phyloP scores from a whole-genome alignment of 2,888 invertebrate species.

The Cantharis nigra region DNA sequence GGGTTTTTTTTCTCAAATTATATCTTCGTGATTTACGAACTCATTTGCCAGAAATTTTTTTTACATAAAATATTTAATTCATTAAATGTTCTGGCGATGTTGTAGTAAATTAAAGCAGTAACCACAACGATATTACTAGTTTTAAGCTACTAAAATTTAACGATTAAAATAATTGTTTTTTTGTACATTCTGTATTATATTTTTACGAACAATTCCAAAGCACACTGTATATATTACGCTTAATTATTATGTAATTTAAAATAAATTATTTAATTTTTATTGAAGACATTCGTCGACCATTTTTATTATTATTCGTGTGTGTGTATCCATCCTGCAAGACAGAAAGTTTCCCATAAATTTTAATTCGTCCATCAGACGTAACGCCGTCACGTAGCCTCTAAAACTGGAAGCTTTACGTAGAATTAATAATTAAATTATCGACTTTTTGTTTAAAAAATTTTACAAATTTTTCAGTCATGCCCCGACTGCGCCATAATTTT shows the following conservation, averaged over 20 bases:
- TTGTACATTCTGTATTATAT: slow-evolving; percentile 52
- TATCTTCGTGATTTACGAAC: slow-evolving; percentile 25
- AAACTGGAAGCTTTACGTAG: neutral
- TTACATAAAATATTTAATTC: neutral
- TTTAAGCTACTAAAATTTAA: slow-evolving; percentile 36
- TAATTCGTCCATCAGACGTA: neutral
- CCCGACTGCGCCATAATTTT: neutral
- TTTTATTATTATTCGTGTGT: neutral
- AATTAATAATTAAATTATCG: neutral
- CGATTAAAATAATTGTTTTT: slow-evolving; percentile 31
- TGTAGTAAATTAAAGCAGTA: slow-evolving; percentile 32
- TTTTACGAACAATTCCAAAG: slow-evolving; percentile 54
- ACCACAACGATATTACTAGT: slow-evolving; percentile 47
- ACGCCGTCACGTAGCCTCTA: neutral
- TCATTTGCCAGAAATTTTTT: slow-evolving; percentile 25
- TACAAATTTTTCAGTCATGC: neutral
- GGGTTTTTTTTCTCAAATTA: slow-evolving; percentile 21
- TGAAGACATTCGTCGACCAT: neutral
- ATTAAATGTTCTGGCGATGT: slow-evolving; percentile 23
- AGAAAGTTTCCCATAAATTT: neutral
- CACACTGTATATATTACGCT: slow-evolving; percentile 51
- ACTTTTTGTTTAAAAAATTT: neutral
- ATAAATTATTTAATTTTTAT: slow-evolving; percentile 50
- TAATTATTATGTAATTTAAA: slow-evolving; percentile 49
- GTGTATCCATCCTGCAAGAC: neutral